Conservation (phyloP, 2,888 invertebrate genomes). For the Thalpophila matura region DNA sequence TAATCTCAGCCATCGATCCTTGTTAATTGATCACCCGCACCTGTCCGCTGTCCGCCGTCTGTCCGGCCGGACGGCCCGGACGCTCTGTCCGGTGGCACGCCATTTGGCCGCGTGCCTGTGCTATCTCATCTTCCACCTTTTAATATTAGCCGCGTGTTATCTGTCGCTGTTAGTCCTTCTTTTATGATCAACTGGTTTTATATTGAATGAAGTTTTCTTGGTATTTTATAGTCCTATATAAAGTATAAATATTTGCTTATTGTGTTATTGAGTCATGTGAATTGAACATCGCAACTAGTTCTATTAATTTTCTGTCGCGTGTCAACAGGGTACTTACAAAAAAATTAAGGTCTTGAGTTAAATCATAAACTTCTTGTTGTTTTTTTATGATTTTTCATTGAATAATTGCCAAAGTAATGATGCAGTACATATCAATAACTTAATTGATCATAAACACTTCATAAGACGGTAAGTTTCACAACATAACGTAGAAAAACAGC, state of each 20-base stretch:
- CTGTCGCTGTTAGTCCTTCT: slow-evolving; percentile 37
- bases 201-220: slow-evolving; percentile 52
- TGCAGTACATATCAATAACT: slow-evolving; percentile 3
- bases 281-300: not conserved
- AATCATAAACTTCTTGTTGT: no score
- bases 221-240: slow-evolving; percentile 18
- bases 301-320: not conserved
- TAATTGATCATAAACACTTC: slow-evolving; percentile 1
- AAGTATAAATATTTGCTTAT: slow-evolving; percentile 28
- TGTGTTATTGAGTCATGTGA: slow-evolving; percentile 3
- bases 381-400: not conserved
- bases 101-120: slow-evolving; percentile 68
- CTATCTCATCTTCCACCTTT: slow-evolving; percentile 66
- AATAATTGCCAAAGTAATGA: not conserved
- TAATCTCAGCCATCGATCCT: slow-evolving; percentile 83
- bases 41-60: slow-evolving; percentile 69
- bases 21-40: slow-evolving; percentile 86
- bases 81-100: slow-evolving; percentile 57
- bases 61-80: slow-evolving; percentile 50
- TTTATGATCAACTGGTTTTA: slow-evolving; percentile 50
- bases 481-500: slow-evolving; percentile 20
- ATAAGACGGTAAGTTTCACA: slow-evolving; percentile 22
- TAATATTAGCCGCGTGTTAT: slow-evolving; percentile 62
- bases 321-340: no score
- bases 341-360: no score